Base-by-base conservation (phyloP, 2,797 vertebrate species). In the Platalea minor region DNA sequence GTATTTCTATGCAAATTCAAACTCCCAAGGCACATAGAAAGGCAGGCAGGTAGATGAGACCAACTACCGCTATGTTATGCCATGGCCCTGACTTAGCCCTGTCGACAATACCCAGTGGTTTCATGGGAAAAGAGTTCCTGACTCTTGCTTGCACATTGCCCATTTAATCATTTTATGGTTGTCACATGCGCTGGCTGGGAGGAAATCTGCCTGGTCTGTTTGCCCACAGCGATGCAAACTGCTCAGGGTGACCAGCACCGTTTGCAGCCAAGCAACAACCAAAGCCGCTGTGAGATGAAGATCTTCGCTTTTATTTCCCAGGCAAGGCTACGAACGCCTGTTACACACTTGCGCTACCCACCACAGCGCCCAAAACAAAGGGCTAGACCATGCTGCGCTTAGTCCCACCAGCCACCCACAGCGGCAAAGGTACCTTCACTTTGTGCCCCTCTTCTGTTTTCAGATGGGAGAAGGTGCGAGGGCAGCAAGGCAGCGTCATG, bases 81-180 rank as follows among this genome's bases (percentile, higher is more conserved):
- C 70, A 28, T 0, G 7, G 48, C 31, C 39, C 57, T 48, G 17
- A 50, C 6, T 17, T 29, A 70, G 75, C 45, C 46, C 29, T 50
- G 59, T 83, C 54, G 65, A 45, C 0, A 0, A 63, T 68, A 79
- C 39, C 21, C 1, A 1, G 19, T 35, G 37, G 45, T 37, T 73
- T 79, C 15, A 57, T 6, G 15, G 9, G 31, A 85, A 26, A 5
- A 65, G 31, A 77, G 92, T 56, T 91, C 81, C 81, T 18, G 41
- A 77, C 33, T 37, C 29, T 63, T 61, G 50, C 48, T 64, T 77
- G n/a, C 31, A 80, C 8, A 10, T 29, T 60, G 51, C 45, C 45
- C 45, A 53, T 77, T 88, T 64, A 74, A 91, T 74, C 91, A 51
- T 64, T 97, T 85, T 61, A 85, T 35, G 37, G 53, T 37, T 68